Evolutionary conservation across 2,888 invertebrate species (phyloP), one percentile per base, ranked within the genome.

Genomic region (Folsomia candida): DNA sequence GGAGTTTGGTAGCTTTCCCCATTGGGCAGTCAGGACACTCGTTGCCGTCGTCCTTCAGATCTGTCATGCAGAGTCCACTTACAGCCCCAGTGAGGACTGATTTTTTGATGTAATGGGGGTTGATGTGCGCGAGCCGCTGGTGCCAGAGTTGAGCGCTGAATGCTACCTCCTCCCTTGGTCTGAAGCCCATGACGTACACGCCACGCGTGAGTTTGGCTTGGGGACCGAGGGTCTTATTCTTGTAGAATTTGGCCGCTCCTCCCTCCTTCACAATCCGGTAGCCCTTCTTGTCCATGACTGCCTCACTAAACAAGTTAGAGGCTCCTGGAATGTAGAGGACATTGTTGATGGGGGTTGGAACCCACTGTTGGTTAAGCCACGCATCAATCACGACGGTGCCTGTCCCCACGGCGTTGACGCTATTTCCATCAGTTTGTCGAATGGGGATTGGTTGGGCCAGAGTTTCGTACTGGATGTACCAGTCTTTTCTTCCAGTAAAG

Each of bases 81-180:
- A 54, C 71, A n/a, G 76, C 73, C 0, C 51, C 65, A 51, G 60
- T 54, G 14, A 61, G 61, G 0, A 57, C 68, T 1, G 70, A 62
- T 0, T 72, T 54, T 11, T 64, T 18, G 11, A 76, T 61, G 26
- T 71, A 71, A 1, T 62, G 18, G 9, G 62, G 18, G 64, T 76
- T 76, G 4, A 72, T 51, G 29, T 76, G 73, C 11, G 25, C 9
- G 1, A 72, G 29, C 14, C 74, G 25, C 1, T 71, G n/a, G n/a
- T n/a, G n/a, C n/a, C n/a, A n/a, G n/a, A n/a, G n/a, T n/a, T n/a
- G n/a, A n/a, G n/a, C n/a, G n/a, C n/a, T n/a, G n/a, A 29, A 22
- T n/a, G 20, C 26, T 9, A 57, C 26, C 2, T 14, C 59, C 29
- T 54, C n/a, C 3, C 27, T 11, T 26, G 67, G 24, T 47, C 54